Base-by-base conservation (phyloP, 2,888 invertebrate genomes). In the Ochlodes sylvanus region DNA sequence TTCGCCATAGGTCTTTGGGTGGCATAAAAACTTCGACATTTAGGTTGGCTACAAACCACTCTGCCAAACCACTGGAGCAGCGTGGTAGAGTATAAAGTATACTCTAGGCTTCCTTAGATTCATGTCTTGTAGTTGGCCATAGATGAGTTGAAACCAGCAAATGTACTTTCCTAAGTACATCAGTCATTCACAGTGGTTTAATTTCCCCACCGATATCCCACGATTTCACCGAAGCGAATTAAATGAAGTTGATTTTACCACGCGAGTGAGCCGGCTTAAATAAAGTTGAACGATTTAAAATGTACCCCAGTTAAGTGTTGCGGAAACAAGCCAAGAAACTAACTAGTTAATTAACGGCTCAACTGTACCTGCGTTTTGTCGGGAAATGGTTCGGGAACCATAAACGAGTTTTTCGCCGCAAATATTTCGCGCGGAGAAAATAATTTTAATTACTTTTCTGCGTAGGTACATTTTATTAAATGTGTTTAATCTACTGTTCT, bases 261-360 rank as follows among this genome's bases (percentile, higher is more conserved):
- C 66, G 58, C 54, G 42, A 66, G 42, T 44, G 54, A 52, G 60
- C 60, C 58, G 66, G 52, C 41, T 66, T 60, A 66, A 66, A 69
- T 68, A 52, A 74, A 72, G 63, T 72, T 74, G 69, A 58, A 64
- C 69, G 69, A 71, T 71, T 74, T 71, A 68, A 72, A 71, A 73
- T 70, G 58, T 32, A 69, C 69, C 70, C 56, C 64, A 62, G 69
- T 70, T 70, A 69, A 71, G 68, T 71, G 70, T 66, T 64, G 44
- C 58, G 54, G 63, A 70, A 69, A 63, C 62, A 70, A 64, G 61
- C 52, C 57, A 69, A 61, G 66, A 60, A 66, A 55, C 54, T 60
- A 32, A 61, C 66, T 61, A 66, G 60, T 66, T 66, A 62, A 64
- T 70, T 70, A 68, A 69, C 71, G 60, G 60, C 62, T 71, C 42